Conservation (phyloP, 2,888 invertebrate genomes). For the Eledone cirrhosa region DNA sequence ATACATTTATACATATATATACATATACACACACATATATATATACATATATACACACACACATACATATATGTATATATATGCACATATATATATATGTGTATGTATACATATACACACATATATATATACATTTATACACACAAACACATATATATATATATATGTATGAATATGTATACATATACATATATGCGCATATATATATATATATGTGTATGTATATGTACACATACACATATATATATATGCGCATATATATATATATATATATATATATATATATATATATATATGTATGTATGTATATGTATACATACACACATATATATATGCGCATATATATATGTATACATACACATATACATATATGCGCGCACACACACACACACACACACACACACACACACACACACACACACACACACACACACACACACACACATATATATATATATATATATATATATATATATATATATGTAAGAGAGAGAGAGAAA, state of each 20-base stretch:
- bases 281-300: slow-evolving; percentile 7
- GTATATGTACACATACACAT: not conserved
- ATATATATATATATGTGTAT: slow-evolving; percentile 1
- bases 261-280: slow-evolving; percentile 8
- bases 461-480: not conserved
- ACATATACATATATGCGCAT: not conserved
- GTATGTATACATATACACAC: slow-evolving; percentile 11
- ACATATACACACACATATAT: no score
- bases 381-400: not conserved
- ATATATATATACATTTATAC: not conserved
- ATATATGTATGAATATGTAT: not conserved
- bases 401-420: not conserved
- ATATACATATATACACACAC: no score
- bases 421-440: not conserved
- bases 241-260: not conserved
- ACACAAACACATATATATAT: no score
- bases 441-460: not conserved
- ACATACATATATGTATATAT: slow-evolving; percentile 19
- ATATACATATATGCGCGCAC: not conserved
- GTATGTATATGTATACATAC: not conserved
- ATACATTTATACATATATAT: not conserved
- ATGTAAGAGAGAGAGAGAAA: no score
- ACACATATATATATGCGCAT: not conserved
- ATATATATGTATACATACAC: not conserved
- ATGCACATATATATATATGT: slow-evolving; percentile 18